A percentile compares a stretch with the other conserved stretches of the same genome.
Conservation (phyloP, 2,113 vertebrate genomes). For the Trichomycterus rosablanca region DNA sequence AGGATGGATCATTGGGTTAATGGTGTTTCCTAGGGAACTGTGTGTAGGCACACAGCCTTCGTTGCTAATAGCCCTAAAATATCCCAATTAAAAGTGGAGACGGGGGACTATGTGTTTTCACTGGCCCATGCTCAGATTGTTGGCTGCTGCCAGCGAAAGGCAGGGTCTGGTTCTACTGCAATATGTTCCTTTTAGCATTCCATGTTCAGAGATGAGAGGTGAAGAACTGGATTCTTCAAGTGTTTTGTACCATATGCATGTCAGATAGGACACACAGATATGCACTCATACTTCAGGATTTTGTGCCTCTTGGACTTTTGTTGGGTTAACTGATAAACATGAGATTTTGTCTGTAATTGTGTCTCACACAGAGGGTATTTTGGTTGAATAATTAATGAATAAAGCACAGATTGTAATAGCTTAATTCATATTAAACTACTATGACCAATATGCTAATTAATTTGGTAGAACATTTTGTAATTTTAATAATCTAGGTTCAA, state of each 20-base stretch:
- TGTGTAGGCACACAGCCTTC: conserved; percentile 29
- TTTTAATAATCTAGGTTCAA: too few relatives aligned
- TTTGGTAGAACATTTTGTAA: too few relatives aligned
- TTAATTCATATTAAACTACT: too few relatives aligned
- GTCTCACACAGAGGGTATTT: too few relatives aligned
- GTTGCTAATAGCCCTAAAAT: conserved; percentile 49
- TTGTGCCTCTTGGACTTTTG: conserved; percentile 13
- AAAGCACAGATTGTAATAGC: too few relatives aligned
- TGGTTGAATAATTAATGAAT: too few relatives aligned
- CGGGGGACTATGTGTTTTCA: conserved; percentile 51
- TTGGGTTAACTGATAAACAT: conserved; percentile 41
- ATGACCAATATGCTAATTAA: too few relatives aligned
- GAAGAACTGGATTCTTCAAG: conserved; percentile 18
- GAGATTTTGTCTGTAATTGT: too few relatives aligned
- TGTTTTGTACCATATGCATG: conserved; percentile 45
- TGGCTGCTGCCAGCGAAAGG: conserved; percentile 41
- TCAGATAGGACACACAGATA: conserved; percentile 32
- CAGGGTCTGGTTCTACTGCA: conserved; percentile 41
- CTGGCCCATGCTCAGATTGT: conserved; percentile 41
- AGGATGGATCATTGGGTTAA: conserved; percentile 24
- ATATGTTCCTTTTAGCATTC: conserved; percentile 47
- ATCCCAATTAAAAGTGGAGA: conserved; percentile 51
- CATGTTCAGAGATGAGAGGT: conserved; percentile 44
- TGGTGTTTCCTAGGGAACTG: conserved; percentile 32
- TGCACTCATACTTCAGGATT: conserved; percentile 18